Evolutionary conservation across 2,113 vertebrate genomes (phyloP), one percentile per base, ranked within the genome.

Genomic region (Nerophis lumbriciformis): DNA sequence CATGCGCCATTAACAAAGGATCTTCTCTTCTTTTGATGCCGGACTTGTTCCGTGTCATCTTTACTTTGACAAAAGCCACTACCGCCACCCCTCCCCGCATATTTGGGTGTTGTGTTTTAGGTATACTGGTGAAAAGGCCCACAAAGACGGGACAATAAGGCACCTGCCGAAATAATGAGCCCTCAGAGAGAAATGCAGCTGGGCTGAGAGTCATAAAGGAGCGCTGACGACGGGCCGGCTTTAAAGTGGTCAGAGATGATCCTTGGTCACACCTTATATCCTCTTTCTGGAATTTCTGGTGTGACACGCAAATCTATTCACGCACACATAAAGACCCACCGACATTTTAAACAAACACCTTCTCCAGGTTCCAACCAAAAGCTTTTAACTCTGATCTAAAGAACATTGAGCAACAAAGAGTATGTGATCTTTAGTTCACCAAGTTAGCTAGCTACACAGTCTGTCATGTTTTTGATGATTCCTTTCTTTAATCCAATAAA

Each of bases 241-340:
- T 90, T 89, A 72, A 89, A 89, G 85, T 87, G 85, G 85, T 88
- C 88, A 81, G 78, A 82, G 76, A 88, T 79, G 80, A 87, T 87
- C 85, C 73, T 74, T 52, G 64, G 79, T 69, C 83, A 85, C 86
- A 87, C 87, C 88, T 87, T 76, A 71, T 62, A 79, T 16, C 45
- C 8, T 44, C 21, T 15, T 60, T 36, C 70, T 82, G 86, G 84
- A 89, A 89, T 86, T 88, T 77, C 85, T 87, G 83, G 79, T 77
- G 72, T 76, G 68, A 75, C 72, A 78, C 62, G 67, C 54, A 68
- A 56, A 71, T 62, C 19, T 36, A 72, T 36, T 70, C 59, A 61
- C 53, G 28, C 42, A 42, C 56, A 73, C 63, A 64, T 36, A 51
- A 19, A 63, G 58, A 69, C 48, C 47, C 21, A 12, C 28, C 55